Base-by-base conservation (phyloP, 1,140 invertebrate genomes). In the Phymastichus coffea region DNA sequence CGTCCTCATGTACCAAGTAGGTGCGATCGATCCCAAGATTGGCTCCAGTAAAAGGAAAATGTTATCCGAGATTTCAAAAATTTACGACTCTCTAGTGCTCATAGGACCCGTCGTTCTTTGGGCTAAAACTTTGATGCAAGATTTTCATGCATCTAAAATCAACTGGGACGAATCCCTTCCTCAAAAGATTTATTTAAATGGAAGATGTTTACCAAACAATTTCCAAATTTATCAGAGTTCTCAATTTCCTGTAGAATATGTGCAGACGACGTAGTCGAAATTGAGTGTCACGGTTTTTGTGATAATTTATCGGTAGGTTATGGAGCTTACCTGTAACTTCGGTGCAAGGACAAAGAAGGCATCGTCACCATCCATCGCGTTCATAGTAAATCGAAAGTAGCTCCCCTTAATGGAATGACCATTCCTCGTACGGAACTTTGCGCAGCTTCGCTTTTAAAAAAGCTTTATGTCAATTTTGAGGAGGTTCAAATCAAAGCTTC, bases 221-320 rank as follows among this genome's bases (percentile, higher is more conserved):
- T 63, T 14, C 0, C 22, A 8, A 9, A 37, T 7, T 7, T 61
- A 10, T 12, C 46, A 2, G 3, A 52, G 26, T 14, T 66, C 7
- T 10, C 10, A 15, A 48, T 61, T n/a, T 1, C 9, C 1, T 25
- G 58, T n/a, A 35, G 53, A 7, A 14, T 61, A 1, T 25, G 56
- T 1, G 15, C 38, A 3, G 2, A 14, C 7, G 35, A 55, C 22
- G 0, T 4, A 0, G 9, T 1, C 1, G 0, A 26, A 0, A 44
- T 63, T 12, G 28, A 64, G 23, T 14, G 63, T 0, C 56, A 55
- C 28, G 65, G 63, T 3, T 67, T 63, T 51, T 46, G 56, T 12
- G 60, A 67, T 33, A 57, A 63, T 2, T 56, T 43, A 2, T 22
- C 58, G 33, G 41, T 15, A 3, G 63, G 63, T 0, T 47, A 57